These are phyloP conservation scores for Agapetus fuscipes DNA, from an alignment of 2,888 invertebrate genomes.

Conservation along the genomic window DNA sequence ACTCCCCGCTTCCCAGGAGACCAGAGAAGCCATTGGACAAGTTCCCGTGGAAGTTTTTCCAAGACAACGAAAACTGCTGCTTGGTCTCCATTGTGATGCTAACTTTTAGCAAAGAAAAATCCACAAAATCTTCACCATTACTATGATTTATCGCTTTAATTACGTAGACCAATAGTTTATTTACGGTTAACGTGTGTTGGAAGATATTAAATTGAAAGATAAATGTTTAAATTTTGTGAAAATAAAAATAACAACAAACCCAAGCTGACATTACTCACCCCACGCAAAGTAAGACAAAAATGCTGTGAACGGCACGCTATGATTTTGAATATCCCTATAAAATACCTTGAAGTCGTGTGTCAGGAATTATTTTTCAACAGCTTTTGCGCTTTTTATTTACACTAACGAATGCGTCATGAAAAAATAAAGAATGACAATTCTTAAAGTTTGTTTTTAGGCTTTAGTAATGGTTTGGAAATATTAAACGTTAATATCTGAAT, in stretches of 20 bases:
- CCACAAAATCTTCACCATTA: neutral
- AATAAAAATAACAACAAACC: conserved; percentile 18
- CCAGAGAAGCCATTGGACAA: conserved; percentile 55
- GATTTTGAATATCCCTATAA: too few species aligned
- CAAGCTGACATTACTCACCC: conserved; percentile 14
- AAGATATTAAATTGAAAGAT: neutral
- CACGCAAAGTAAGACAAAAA: too few species aligned
- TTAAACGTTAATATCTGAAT: too few species aligned
- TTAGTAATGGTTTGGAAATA: too few species aligned
- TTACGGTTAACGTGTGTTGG: neutral
- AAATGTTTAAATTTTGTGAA: neutral
- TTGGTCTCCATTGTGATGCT: conserved; percentile 6
- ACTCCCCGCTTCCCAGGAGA: conserved; percentile 47
- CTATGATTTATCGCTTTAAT: neutral
- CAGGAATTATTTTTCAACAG: too few species aligned
- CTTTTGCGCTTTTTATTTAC: too few species aligned
- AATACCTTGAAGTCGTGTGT: too few species aligned
- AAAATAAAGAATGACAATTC: too few species aligned
- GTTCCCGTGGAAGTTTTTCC: conserved; percentile 66
- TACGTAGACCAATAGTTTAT: neutral
- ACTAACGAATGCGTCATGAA: too few species aligned
- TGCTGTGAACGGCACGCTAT: too few species aligned
- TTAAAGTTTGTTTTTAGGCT: too few species aligned
- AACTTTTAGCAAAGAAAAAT: neutral
- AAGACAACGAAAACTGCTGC: conserved; percentile 55